These are phyloP conservation scores for Stegodyphus dumicola DNA, from an alignment of 1,140 invertebrate genomes.

Conservation along the genomic window DNA sequence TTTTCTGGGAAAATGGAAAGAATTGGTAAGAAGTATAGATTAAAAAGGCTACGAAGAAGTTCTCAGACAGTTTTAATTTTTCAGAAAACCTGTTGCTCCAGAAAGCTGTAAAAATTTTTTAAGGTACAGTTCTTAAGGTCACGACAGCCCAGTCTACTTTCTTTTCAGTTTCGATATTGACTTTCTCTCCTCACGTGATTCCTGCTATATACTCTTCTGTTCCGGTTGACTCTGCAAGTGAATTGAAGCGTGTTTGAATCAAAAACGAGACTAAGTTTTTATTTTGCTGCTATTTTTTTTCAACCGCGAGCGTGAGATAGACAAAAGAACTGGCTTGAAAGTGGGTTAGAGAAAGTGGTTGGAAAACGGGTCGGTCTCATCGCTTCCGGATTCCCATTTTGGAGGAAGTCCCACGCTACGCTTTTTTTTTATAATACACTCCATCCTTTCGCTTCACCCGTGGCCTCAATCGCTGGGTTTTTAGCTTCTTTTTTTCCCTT, in stretches of 20 bases:
- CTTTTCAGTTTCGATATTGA: background rate
- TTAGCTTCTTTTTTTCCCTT: background rate
- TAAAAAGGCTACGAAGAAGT: too few relatives aligned
- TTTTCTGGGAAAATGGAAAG: too few relatives aligned
- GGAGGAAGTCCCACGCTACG: constrained; percentile 43
- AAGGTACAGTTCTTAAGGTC: too few relatives aligned
- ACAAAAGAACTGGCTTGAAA: constrained; percentile 37
- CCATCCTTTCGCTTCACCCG: constrained; percentile 32
- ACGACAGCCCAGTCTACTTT: too few relatives aligned
- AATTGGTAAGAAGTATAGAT: too few relatives aligned
- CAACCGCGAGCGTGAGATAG: background rate
- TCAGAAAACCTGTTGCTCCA: too few relatives aligned
- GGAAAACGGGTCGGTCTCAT: constrained; percentile 43
- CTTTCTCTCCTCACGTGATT: constrained; percentile 44
- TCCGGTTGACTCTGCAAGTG: background rate
- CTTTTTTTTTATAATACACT: constrained; percentile 11
- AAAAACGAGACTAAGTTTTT: constrained; percentile 40
- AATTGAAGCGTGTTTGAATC: constrained; percentile 40
- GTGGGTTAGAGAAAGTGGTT: constrained; percentile 55
- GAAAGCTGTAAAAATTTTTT: too few relatives aligned
- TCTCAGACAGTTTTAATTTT: too few relatives aligned
- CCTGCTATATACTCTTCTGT: background rate
- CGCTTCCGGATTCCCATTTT: constrained; percentile 55
- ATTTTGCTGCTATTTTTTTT: background rate
- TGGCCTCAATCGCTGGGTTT: constrained; percentile 31